phyloP scores from a whole-genome alignment of 2,888 invertebrate genomes.

The Agriopis leucophaearia region DNA sequence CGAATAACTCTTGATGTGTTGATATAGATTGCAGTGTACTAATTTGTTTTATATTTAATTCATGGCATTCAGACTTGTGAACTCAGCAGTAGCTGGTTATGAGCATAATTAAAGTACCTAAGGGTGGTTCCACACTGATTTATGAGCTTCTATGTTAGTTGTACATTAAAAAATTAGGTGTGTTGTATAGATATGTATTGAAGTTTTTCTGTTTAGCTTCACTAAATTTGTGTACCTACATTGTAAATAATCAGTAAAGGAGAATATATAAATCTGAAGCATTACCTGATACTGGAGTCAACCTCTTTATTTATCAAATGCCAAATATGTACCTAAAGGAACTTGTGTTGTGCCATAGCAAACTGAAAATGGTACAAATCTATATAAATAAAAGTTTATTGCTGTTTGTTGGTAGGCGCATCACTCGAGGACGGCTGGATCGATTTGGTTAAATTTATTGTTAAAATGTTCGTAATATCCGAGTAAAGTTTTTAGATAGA shows the following conservation, averaged over 20 bases:
- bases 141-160: conserved; percentile 33
- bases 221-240: conserved; percentile 15
- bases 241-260: conserved; percentile 17
- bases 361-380: conserved; percentile 33
- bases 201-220: conserved; percentile 28
- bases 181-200: conserved; percentile 20
- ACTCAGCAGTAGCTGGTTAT: conserved; percentile 5
- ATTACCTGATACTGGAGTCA: background rate
- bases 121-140: conserved; percentile 22
- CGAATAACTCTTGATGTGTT: background rate
- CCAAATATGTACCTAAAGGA: conserved; percentile 18
- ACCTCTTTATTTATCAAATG: conserved; percentile 7
- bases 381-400: conserved; percentile 15
- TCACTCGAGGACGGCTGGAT: background rate
- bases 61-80: conserved; percentile 3
- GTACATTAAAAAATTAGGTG: conserved; percentile 24
- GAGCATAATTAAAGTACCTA: conserved; percentile 18
- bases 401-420: conserved; percentile 19
- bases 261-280: background rate
- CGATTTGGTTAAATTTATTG: too few species aligned
- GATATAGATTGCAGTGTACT: background rate
- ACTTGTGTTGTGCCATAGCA: conserved; percentile 31
- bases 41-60: background rate
- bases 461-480: too few species aligned
- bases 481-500: too few species aligned